phyloP scores from a whole-genome alignment of 2,888 invertebrate genomes.

The Chamaedrilus cognettii region DNA sequence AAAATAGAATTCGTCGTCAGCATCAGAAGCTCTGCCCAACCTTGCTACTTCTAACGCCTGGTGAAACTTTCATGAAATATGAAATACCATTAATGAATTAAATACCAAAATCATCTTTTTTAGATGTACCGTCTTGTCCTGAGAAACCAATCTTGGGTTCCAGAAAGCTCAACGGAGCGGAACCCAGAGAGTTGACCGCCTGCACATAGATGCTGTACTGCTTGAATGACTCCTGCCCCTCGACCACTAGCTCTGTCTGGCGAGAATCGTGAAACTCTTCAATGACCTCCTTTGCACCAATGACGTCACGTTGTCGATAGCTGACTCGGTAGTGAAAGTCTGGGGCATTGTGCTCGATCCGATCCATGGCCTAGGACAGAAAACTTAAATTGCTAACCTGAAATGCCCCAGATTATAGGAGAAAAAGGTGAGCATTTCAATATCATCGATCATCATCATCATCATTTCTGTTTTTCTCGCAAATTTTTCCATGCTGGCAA shows the following conservation, averaged over 20 bases:
- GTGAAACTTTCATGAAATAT: too few species aligned
- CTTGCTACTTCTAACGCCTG: too few species aligned
- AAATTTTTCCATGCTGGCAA: too few species aligned
- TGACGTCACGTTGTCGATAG: conserved; percentile 70
- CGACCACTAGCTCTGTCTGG: conserved; percentile 69
- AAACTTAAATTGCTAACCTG: conserved; percentile 37
- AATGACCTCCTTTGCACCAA: conserved; percentile 60
- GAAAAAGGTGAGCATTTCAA: too few species aligned
- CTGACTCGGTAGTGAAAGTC: conserved; percentile 89
- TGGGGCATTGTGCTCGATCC: conserved; percentile 94
- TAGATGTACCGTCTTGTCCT: conserved; percentile 11
- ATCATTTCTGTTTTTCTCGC: too few species aligned
- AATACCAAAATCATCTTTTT: background rate
- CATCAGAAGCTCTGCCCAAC: too few species aligned
- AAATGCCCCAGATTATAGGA: too few species aligned
- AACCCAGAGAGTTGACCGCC: conserved; percentile 86
- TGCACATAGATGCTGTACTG: conserved; percentile 87
- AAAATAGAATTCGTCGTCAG: too few species aligned
- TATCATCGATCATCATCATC: too few species aligned
- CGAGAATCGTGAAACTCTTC: conserved; percentile 74
- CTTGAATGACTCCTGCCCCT: conserved; percentile 80
- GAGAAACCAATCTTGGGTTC: conserved; percentile 10
- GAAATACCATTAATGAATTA: too few species aligned
- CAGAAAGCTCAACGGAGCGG: conserved; percentile 68
- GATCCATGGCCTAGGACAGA: conserved; percentile 93